Evolutionary conservation across 2,797 vertebrate species (phyloP).

Genomic region (Brachyalestes nurse): DNA sequence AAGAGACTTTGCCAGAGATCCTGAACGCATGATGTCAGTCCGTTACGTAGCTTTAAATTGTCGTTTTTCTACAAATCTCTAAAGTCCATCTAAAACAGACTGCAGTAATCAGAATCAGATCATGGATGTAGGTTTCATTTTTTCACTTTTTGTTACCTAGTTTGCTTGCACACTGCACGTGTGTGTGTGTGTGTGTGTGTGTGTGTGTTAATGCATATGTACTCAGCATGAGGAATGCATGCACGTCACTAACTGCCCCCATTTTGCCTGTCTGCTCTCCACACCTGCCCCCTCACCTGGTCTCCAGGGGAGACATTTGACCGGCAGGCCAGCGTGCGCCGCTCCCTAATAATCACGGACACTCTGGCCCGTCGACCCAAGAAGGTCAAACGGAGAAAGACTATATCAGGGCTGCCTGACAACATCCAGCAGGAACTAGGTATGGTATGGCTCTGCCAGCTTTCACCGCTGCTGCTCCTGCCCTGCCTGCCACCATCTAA

Average conservation of each 20-base stretch:
- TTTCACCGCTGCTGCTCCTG: constrained; percentile 44
- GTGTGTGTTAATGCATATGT: constrained; percentile 39
- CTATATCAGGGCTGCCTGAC: constrained; percentile 99
- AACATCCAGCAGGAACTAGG: constrained; percentile 97
- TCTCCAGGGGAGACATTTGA: constrained; percentile 98
- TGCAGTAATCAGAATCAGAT: background rate
- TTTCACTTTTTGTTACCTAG: constrained; percentile 8
- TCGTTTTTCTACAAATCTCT: too few relatives aligned
- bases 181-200: constrained; percentile 4
- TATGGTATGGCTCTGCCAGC: constrained; percentile 80
- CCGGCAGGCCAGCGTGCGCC: constrained; percentile 97
- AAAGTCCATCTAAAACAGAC: too few relatives aligned
- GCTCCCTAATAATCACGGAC: constrained; percentile 98
- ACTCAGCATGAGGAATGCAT: constrained; percentile 86
- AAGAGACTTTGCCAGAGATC: too few relatives aligned
- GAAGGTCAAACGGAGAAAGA: constrained; percentile 99
- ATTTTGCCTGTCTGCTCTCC: constrained; percentile 72
- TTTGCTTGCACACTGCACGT: constrained; percentile 37
- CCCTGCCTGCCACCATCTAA: constrained; percentile 51
- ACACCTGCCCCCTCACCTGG: constrained; percentile 69
- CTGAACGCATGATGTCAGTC: too few relatives aligned
- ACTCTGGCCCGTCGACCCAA: constrained; percentile 97
- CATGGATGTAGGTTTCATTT: background rate
- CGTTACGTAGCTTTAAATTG: too few relatives aligned
- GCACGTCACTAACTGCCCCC: constrained; percentile 87